Evolutionary conservation across 2,797 vertebrate genomes (phyloP).

Genomic region (Natrix natrix): DNA sequence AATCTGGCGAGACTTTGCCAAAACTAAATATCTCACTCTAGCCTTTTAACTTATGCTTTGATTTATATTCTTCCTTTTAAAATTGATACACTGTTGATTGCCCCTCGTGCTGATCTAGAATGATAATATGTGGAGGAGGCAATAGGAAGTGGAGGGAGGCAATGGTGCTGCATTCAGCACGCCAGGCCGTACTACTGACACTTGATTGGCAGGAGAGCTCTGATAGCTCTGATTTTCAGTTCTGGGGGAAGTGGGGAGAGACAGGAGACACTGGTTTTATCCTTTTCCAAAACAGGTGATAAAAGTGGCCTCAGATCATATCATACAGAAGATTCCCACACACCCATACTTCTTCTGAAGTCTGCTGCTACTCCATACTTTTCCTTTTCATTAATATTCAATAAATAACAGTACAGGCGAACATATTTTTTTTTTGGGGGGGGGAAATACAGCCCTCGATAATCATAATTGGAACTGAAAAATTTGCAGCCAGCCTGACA

Average conservation of each 20-base stretch:
- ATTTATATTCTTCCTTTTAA: neutral
- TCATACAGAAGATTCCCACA: neutral
- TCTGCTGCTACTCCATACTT: neutral
- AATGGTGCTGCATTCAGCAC: neutral
- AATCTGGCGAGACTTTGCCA: neutral
- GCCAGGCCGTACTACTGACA: neutral
- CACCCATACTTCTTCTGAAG: neutral
- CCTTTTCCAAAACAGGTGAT: neutral
- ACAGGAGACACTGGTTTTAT: neutral
- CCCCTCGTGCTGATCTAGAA: neutral
- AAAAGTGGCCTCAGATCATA: neutral
- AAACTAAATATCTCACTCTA: neutral
- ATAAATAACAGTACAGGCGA: conserved; percentile 45
- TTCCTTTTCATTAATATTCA: conserved; percentile 47
- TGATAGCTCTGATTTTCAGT: neutral
- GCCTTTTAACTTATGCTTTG: conserved; percentile 24
- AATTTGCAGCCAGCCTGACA: conserved; percentile 43
- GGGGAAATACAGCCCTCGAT: conserved; percentile 38
- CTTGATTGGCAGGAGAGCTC: neutral
- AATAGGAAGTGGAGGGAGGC: neutral
- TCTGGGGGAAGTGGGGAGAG: neutral
- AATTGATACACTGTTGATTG: neutral
- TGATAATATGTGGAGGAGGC: neutral
- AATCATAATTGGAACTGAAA: conserved; percentile 69
- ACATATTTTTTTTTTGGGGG: conserved; percentile 10